These are phyloP conservation scores for Pelusios castaneus DNA, from an alignment of 2,113 vertebrate genomes.

Conservation along the genomic window DNA sequence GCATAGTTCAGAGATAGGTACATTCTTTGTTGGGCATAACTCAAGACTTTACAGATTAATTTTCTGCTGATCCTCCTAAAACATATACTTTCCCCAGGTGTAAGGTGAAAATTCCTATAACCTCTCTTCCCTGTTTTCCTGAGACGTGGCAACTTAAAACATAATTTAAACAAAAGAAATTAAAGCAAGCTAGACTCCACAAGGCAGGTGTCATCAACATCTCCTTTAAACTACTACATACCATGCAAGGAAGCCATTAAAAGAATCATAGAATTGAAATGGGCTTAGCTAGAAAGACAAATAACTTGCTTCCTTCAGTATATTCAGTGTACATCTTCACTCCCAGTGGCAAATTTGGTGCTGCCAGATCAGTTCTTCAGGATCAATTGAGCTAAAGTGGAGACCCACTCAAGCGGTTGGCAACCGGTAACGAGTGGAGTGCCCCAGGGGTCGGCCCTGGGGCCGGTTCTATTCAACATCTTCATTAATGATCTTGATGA, in stretches of 20 bases:
- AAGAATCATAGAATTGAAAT: not conserved
- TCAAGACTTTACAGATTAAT: not conserved
- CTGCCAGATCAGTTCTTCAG: too few relatives aligned
- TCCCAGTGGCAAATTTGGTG: too few relatives aligned
- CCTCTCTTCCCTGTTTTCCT: fast-evolving
- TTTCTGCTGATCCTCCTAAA: not conserved
- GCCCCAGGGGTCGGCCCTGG: too few relatives aligned
- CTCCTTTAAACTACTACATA: not conserved
- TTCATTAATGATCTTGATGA: too few relatives aligned
- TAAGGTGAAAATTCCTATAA: not conserved
- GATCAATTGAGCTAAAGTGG: too few relatives aligned
- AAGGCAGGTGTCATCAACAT: not conserved
- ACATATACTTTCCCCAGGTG: not conserved
- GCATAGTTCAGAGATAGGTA: not conserved
- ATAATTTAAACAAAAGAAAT: not conserved
- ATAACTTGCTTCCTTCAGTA: not conserved
- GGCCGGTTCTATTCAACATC: too few relatives aligned
- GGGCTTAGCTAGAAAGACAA: not conserved
- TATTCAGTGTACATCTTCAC: not conserved
- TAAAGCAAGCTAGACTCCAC: not conserved
- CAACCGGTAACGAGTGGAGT: too few relatives aligned
- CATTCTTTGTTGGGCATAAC: not conserved
- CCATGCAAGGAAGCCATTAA: fast-evolving
- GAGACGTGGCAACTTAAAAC: not conserved
- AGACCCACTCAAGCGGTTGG: too few relatives aligned